Conservation (phyloP, 2,113 vertebrate species). For the Pandion haliaetus region DNA sequence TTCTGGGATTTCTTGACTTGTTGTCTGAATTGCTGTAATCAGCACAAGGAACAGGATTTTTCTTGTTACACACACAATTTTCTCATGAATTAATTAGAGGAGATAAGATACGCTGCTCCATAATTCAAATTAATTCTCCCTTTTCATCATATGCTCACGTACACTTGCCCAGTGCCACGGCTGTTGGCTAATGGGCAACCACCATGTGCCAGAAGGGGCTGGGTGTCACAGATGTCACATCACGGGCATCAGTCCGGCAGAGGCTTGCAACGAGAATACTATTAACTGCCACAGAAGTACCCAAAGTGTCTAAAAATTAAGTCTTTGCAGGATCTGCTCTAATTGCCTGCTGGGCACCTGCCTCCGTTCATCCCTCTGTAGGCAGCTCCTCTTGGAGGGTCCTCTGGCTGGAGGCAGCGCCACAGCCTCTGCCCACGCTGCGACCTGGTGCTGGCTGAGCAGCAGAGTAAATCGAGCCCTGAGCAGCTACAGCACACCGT, state of each 20-base stretch:
- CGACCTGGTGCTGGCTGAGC: accelerated
- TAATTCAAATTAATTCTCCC: neutral
- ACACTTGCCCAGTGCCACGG: accelerated
- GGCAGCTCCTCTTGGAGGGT: neutral
- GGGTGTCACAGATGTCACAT: neutral
- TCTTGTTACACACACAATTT: neutral
- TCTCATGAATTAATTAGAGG: neutral
- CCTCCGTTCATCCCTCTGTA: accelerated
- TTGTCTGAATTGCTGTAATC: neutral
- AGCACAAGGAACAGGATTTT: neutral
- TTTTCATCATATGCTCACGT: accelerated
- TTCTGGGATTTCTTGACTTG: neutral
- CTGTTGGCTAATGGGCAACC: neutral
- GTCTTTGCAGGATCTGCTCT: neutral
- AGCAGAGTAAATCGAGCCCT: accelerated
- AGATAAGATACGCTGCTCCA: accelerated
- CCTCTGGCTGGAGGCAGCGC: neutral
- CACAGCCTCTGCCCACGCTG: accelerated
- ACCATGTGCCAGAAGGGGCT: neutral
- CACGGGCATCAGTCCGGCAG: accelerated
- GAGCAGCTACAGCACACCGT: neutral
- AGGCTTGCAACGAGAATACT: neutral
- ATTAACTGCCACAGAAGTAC: neutral
- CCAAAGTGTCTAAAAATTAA: neutral
- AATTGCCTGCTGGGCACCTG: accelerated